These are phyloP conservation scores for Protosalanx chinensis DNA, from an alignment of 2,797 vertebrate species.

Conservation along the genomic window DNA sequence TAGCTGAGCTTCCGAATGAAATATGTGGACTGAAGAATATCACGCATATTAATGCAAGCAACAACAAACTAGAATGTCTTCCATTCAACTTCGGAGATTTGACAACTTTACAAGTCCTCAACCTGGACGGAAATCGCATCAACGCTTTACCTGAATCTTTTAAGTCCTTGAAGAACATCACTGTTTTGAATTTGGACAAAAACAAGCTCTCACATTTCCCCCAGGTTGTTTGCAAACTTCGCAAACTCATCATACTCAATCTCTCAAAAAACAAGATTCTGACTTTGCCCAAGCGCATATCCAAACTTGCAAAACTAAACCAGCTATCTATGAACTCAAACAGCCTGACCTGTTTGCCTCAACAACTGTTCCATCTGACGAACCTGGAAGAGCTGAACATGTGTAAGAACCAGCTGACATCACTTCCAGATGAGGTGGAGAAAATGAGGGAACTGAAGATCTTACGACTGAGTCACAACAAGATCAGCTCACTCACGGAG, in stretches of 20 bases:
- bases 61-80: conserved; percentile 53
- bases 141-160: conserved; percentile 42
- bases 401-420: conserved; percentile 58
- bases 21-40: conserved; percentile 48
- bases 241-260: conserved; percentile 52
- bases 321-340: conserved; percentile 58
- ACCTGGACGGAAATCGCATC: conserved; percentile 52
- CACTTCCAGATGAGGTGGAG: conserved; percentile 57
- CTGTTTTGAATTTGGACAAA: conserved; percentile 46
- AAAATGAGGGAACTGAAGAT: conserved; percentile 56
- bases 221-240: conserved; percentile 56
- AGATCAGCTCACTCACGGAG: conserved; percentile 52
- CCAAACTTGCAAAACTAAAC: conserved; percentile 43
- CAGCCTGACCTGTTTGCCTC: conserved; percentile 59
- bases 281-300: conserved; percentile 63
- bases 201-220: conserved; percentile 56
- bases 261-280: conserved; percentile 56
- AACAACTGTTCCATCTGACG: conserved; percentile 56
- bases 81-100: conserved; percentile 50
- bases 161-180: conserved; percentile 50
- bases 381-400: conserved; percentile 57
- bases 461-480: conserved; percentile 62
- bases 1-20: conserved; percentile 41
- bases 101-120: conserved; percentile 56
- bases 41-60: conserved; percentile 47